Conservation (phyloP, 2,797 vertebrate genomes). For the Gymnopithys bicolor region DNA sequence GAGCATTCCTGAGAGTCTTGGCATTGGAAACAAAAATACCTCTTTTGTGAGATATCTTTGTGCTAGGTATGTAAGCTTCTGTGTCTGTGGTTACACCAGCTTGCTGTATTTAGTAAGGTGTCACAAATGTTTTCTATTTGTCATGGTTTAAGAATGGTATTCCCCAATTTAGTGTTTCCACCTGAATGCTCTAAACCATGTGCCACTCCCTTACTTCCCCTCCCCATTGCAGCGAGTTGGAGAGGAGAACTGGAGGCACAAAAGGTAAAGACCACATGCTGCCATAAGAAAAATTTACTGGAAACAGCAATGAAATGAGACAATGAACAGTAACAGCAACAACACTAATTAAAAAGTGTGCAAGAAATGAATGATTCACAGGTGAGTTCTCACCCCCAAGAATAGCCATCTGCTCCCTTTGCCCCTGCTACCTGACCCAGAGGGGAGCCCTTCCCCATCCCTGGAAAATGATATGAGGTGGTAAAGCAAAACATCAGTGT, state of each 20-base stretch:
- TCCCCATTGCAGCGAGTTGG: background rate
- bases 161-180: background rate
- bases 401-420: background rate
- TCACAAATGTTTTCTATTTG: background rate
- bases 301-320: background rate
- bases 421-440: rapidly evolving
- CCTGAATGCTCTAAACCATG: background rate
- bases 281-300: background rate
- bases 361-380: background rate
- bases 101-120: background rate
- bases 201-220: rapidly evolving
- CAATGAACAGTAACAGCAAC: background rate
- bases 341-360: background rate
- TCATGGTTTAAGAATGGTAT: background rate
- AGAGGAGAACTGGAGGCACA: background rate
- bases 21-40: background rate
- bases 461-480: background rate
- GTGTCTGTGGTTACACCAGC: background rate
- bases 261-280: background rate
- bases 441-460: background rate
- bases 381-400: rapidly evolving
- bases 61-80: background rate
- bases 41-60: background rate
- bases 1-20: background rate
- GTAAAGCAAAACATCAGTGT: background rate